Evolutionary conservation across 23 tunicate genomes (phyloP).

Genomic region (Trididemnum clinides): DNA sequence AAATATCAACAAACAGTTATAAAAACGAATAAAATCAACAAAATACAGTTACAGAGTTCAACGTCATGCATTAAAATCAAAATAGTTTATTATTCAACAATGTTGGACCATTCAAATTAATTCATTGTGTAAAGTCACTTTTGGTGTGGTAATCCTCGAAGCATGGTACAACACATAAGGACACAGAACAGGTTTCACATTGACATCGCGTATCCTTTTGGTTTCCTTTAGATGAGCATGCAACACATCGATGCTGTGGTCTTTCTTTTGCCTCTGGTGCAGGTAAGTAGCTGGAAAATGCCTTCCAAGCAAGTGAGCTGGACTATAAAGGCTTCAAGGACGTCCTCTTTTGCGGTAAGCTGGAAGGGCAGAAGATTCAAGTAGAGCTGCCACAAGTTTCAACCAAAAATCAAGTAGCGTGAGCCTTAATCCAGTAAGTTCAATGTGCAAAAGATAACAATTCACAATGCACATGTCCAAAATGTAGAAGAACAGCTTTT

Average conservation of each 20-base stretch:
- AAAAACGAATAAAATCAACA: neutral
- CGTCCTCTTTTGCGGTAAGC: conserved; percentile 24
- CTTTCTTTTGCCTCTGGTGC: neutral
- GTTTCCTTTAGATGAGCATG: neutral
- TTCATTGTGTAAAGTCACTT: conserved; percentile 10
- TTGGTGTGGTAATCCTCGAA: conserved; percentile 7
- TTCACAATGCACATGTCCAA: conserved; percentile 25
- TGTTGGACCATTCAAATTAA: neutral
- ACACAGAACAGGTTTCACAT: conserved; percentile 1
- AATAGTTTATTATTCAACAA: conserved; percentile 3
- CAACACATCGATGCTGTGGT: conserved; percentile 4
- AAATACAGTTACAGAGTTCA: neutral
- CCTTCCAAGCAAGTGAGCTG: neutral
- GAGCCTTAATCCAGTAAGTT: neutral
- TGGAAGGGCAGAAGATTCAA: neutral
- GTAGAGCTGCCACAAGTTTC: neutral
- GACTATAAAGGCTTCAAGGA: conserved; percentile 8
- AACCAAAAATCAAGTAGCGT: neutral
- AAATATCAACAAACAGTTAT: too few species aligned
- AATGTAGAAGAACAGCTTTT: conserved; percentile 16
- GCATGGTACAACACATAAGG: conserved; percentile 18
- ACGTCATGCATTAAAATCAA: neutral
- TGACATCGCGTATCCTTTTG: conserved; percentile 1
- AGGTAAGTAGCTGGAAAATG: neutral
- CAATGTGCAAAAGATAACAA: neutral